Base-by-base conservation (phyloP, 2,888 invertebrate genomes). In the Stomorhina lunata region DNA sequence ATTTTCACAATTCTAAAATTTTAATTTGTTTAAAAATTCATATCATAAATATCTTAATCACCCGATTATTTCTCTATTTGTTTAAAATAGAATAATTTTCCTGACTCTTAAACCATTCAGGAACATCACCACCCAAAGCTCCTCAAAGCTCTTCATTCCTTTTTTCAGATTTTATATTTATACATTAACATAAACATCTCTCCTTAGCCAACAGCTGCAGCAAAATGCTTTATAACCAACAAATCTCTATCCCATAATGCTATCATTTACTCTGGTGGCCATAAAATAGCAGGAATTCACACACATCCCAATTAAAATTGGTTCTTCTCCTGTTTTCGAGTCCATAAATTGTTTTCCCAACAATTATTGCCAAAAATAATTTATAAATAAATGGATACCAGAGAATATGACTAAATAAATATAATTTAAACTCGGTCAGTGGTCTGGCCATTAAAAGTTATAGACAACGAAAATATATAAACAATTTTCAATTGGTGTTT, bases 401-500 rank as follows among this genome's bases (percentile, higher is more conserved):
- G n/a, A n/a, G n/a, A n/a, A n/a, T n/a, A 81, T 75, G 79, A 45
- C 78, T 79, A 79, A 66, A 50, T 75, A 79, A 82, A 82, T 45
- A 79, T n/a, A n/a, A 65, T 79, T 82, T 15, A 71, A 75, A 59
- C 72, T 40, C 75, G 65, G 82, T 71, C 79, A 79, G 82, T 65
- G 78, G 82, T 82, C 75, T 57, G 65, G 37, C 29, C 59, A 68
- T 59, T 68, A 48, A 75, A 48, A 9, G 3, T 10, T 7, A 22
- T 20, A 10, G 50, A n/a, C n/a, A n/a, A n/a, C n/a, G n/a, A n/a
- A n/a, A n/a, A n/a, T n/a, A n/a, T n/a, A n/a, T n/a, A n/a, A n/a
- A n/a, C 27, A 1, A 22, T 20, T 48, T 20, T 48, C 9, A 1
- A 10, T 48, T 50, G n/a, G n/a, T 50, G n/a, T 12, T 50, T 43